Evolutionary conservation across 2,888 invertebrate genomes (phyloP), one percentile per base, ranked within the genome.

Genomic region (Hoplodrina ambigua): DNA sequence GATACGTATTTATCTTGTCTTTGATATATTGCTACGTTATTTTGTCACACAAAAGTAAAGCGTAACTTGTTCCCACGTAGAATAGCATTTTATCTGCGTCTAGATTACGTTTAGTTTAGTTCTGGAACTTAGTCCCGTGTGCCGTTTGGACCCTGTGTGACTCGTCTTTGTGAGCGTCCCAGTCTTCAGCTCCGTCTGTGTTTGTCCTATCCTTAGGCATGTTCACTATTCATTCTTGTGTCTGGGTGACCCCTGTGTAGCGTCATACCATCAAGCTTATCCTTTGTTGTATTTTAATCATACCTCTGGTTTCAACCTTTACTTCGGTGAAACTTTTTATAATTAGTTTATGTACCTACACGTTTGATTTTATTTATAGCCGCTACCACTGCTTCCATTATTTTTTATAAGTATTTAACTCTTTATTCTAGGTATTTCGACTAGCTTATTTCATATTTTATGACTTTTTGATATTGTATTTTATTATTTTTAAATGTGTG

Each of bases 1-100:
- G 77, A 69, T 72, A 72, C 73, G 25, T 49, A n/a, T 46, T 1
- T 46, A 17, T 30, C 10, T 46, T 62, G 19, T 50, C 17, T 65
- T 56, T 57, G 37, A 57, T 56, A 5, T 20, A 17, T 57, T 60
- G 17, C 37, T 65, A 19, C 20, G 13, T 17, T 55, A 20, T 13
- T 30, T 15, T 49, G 10, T 10, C n/a, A 49, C 8, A 19, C 7
- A 20, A 25, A 41, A 49, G 69, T 80, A 72, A 61, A 72, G 65
- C 85, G 85, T 90, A 86, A 90, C 90, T 91, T 90, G 87, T 93
- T 91, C 91, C 89, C 86, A 75, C 59, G 91, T 93, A 93, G 93
- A 52, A 80, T 88, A 91, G 89, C 33, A 72, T 69, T 80, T 75
- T 77, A 78, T 81, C 83, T 84, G 80, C 87, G 86, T 85, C 81